Evolutionary conservation across 2,888 invertebrate species (phyloP), one percentile per base, ranked within the genome.

Genomic region (Notodonta ziczac): DNA sequence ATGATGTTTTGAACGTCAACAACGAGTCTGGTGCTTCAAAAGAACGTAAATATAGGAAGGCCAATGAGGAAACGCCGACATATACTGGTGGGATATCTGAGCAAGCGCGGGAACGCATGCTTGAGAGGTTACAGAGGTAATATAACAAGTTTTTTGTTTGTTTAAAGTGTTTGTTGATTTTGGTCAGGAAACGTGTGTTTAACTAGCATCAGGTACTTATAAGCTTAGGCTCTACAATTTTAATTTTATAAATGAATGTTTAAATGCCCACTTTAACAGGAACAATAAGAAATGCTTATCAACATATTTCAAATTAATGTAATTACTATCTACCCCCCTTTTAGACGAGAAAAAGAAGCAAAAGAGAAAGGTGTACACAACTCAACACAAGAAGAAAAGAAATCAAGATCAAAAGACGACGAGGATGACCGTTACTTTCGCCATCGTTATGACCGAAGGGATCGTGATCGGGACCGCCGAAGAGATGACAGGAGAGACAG

Each of bases 51-150:
- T 97, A 98, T 80, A 95, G 99, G 56, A 94, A 95, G 57, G 94
- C 96, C 12, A 95, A 96, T 75, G 96, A 97, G 77, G 99, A 99
- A 90, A 99, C 99, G 0, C 99, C 99, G 0, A 97, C 98, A 0
- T 96, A 99, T 81, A 98, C 98, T 0, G 99, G 98, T 5, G 99
- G 99, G 6, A 97, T 99, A 32, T 97, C 97, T 40, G 95, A 96
- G 61, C 96, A 96, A 82, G 97, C 97, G 0, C 94, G 96, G 61
- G 95, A 96, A 75, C 95, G 97, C 55, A 94, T 97, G 80, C 88
- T 96, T 44, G 96, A 97, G 78, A 94, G 97, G 66, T 90, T 96
- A 55, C 91, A 94, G 67, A 93, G 90, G 81, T 94, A 87, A 50
- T 16, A 50, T 50, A 0, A 50, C 10, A n/a, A 6, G 13, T 46